Evolutionary conservation across 2,888 invertebrate genomes (phyloP).

Genomic region (Diadegma fenestrale): DNA sequence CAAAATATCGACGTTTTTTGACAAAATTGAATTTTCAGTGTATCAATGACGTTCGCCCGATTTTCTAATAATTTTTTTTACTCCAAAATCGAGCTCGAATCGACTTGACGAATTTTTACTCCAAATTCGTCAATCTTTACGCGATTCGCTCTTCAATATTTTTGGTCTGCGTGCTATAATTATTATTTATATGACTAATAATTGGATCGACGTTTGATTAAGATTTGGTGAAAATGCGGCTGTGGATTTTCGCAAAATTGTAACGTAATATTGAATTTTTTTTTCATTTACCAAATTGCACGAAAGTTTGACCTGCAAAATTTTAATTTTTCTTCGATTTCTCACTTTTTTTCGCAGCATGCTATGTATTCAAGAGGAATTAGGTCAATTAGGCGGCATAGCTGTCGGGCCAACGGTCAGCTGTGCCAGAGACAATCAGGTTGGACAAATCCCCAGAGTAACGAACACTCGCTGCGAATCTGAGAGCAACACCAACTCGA

Average conservation of each 20-base stretch:
- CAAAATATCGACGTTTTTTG: too few species aligned
- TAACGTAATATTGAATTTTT: not conserved
- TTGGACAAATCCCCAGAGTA: constrained; percentile 77
- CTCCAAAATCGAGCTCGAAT: not conserved
- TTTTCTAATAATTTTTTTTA: not conserved
- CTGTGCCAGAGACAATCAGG: constrained; percentile 71
- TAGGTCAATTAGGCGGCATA: constrained; percentile 86
- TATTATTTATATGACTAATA: not conserved
- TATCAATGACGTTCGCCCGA: not conserved
- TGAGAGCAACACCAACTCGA: constrained; percentile 79
- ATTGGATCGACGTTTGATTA: not conserved
- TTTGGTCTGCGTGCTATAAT: too few species aligned
- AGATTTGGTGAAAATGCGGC: not conserved
- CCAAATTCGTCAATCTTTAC: not conserved
- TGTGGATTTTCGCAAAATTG: not conserved
- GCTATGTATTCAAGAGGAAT: constrained; percentile 88
- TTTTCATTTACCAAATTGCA: not conserved
- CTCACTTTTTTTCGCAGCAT: constrained; percentile 85
- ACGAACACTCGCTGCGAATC: constrained; percentile 77
- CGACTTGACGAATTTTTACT: not conserved
- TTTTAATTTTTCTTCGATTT: not conserved
- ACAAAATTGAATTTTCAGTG: too few species aligned
- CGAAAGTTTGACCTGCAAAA: not conserved
- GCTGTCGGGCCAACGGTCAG: constrained; percentile 78
- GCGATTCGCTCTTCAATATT: too few species aligned